Percentiles rank a stretch among this genome's conserved stretches.
Evolutionary conservation across 2,888 invertebrate genomes (phyloP).

Genomic region (Hemistola chrysoprasaria): DNA sequence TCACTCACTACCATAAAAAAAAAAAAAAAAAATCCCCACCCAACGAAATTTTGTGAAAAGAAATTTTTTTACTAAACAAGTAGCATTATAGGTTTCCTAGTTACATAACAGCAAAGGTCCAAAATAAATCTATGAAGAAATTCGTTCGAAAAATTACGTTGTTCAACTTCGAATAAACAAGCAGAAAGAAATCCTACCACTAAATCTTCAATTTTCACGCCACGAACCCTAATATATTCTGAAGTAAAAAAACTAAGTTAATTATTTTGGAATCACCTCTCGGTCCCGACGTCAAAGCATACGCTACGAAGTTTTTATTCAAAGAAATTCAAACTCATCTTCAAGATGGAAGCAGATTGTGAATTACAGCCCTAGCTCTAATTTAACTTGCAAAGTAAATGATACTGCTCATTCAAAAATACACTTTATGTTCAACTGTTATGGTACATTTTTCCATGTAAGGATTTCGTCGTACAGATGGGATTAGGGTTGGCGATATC

Average conservation of each 20-base stretch:
- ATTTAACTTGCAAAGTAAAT: conserved; percentile 39
- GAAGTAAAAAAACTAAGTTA: conserved; percentile 8
- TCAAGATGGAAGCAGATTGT: conserved; percentile 36
- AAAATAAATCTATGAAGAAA: too few relatives aligned
- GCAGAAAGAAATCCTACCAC: too few relatives aligned
- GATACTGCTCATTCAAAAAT: conserved; percentile 10
- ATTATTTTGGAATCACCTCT: conserved; percentile 14
- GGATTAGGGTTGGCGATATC: conserved; percentile 10
- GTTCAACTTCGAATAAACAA: too few relatives aligned
- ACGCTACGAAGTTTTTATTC: conserved; percentile 31
- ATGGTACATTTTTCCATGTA: conserved; percentile 19
- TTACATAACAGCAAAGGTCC: too few relatives aligned
- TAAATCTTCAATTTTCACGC: too few relatives aligned
- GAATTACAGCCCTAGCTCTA: conserved; percentile 40
- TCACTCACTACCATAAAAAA: too few relatives aligned
- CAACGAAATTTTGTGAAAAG: too few relatives aligned
- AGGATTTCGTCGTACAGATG: conserved; percentile 1
- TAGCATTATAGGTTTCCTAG: too few relatives aligned
- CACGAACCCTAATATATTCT: too few relatives aligned
- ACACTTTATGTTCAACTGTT: conserved; percentile 8
- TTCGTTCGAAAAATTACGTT: too few relatives aligned
- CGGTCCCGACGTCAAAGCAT: conserved; percentile 18
- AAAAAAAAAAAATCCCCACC: too few relatives aligned
- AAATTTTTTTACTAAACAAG: too few relatives aligned
- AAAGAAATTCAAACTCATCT: conserved; percentile 36